phyloP scores from a whole-genome alignment of 2,888 invertebrate species.

The Neoitamus cyanurus region DNA sequence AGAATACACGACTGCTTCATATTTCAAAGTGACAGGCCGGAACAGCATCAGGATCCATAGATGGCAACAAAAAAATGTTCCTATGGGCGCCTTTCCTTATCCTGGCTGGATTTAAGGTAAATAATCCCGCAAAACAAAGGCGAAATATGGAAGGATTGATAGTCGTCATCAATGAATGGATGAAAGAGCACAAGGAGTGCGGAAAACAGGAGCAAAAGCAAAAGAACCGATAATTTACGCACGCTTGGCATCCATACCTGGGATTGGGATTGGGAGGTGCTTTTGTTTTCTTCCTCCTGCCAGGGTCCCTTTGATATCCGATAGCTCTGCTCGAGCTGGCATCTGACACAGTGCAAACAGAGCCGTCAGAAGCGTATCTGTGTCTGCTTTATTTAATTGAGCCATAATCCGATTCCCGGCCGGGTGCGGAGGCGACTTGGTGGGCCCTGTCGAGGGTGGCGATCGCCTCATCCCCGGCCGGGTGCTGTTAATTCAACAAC shows the following conservation, averaged over 20 bases:
- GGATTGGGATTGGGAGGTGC: background rate
- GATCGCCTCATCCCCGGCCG: background rate
- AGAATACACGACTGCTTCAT: constrained; percentile 7
- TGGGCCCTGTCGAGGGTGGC: too few relatives aligned
- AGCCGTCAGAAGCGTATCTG: background rate
- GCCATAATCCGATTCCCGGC: background rate
- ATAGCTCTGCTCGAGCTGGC: background rate
- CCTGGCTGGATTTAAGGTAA: background rate
- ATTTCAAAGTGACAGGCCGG: constrained; percentile 34
- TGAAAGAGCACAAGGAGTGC: constrained; percentile 18
- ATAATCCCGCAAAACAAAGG: background rate
- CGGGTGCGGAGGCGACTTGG: background rate
- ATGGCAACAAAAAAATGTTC: background rate
- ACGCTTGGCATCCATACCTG: background rate
- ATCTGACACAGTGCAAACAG: background rate
- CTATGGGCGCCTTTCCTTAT: background rate
- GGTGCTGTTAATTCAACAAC: background rate
- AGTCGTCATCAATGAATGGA: constrained; percentile 22
- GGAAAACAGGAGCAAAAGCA: background rate
- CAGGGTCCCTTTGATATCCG: background rate
- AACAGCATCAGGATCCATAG: constrained; percentile 13
- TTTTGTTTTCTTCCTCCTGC: background rate
- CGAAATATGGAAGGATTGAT: constrained; percentile 29
- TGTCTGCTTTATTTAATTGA: background rate
- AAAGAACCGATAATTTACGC: background rate